A percentile compares a stretch with the other conserved stretches of the same genome.
phyloP scores from a whole-genome alignment of 2,113 vertebrate genomes.

The Microcebus ravelobensis region DNA sequence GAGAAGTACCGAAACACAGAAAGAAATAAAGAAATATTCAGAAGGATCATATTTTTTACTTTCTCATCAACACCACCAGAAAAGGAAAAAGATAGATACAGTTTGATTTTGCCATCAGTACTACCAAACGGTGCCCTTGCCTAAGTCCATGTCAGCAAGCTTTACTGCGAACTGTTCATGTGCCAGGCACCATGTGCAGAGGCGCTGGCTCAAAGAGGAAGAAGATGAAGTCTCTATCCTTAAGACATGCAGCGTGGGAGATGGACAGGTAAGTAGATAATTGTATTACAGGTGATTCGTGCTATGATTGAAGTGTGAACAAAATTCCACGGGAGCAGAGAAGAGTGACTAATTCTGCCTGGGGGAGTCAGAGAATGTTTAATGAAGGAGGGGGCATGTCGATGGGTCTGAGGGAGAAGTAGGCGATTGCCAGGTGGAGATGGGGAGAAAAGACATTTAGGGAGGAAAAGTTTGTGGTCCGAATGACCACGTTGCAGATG shows the following conservation, averaged over 20 bases:
- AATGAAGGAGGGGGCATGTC: not conserved
- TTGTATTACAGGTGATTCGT: not conserved
- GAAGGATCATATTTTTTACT: not conserved
- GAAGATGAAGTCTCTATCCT: not conserved
- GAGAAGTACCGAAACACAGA: not conserved
- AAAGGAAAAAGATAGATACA: not conserved
- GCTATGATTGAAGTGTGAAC: not conserved
- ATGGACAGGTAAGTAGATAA: not conserved
- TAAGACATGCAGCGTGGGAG: not conserved
- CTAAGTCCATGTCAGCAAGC: not conserved
- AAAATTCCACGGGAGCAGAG: not conserved
- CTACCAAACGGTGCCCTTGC: not conserved
- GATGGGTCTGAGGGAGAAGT: not conserved
- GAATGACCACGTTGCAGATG: not conserved
- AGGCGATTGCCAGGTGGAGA: not conserved
- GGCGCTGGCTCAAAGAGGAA: not conserved
- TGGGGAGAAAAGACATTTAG: not conserved
- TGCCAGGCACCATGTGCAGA: not conserved
- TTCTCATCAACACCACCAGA: not conserved
- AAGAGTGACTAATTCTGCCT: slow-evolving; percentile 10
- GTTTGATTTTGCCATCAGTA: not conserved
- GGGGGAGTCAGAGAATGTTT: not conserved
- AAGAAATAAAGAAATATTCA: not conserved
- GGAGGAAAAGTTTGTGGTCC: not conserved
- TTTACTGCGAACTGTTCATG: not conserved